These are phyloP conservation scores for Ellobium chinense DNA, from an alignment of 2,888 invertebrate species.

Conservation along the genomic window DNA sequence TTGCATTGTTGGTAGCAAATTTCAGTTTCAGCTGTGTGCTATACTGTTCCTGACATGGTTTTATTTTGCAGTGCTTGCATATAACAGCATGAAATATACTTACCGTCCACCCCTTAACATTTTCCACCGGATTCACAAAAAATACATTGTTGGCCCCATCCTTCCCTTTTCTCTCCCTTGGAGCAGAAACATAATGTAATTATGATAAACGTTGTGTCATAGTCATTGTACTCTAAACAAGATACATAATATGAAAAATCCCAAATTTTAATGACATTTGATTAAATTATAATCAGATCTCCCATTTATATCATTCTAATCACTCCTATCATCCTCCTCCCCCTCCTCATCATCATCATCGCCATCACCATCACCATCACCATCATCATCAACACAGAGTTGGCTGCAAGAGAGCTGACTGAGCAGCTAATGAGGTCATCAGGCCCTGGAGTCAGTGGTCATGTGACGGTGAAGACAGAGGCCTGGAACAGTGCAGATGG, in stretches of 20 bases:
- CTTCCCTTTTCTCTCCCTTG: too few relatives aligned
- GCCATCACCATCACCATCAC: constrained; percentile 17
- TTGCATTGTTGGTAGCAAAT: too few relatives aligned
- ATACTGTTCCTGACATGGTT: too few relatives aligned
- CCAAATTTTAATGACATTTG: too few relatives aligned
- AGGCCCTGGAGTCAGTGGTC: constrained; percentile 64
- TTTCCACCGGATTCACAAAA: background rate
- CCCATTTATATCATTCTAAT: background rate
- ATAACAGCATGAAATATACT: background rate
- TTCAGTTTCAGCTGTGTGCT: too few relatives aligned
- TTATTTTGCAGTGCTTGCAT: background rate
- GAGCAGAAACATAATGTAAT: too few relatives aligned
- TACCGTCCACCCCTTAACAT: background rate
- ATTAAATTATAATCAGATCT: too few relatives aligned
- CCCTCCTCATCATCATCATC: constrained; percentile 7
- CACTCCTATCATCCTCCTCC: background rate
- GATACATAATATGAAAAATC: too few relatives aligned
- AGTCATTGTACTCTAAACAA: too few relatives aligned
- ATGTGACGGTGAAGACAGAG: constrained; percentile 71
- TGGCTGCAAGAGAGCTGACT: constrained; percentile 62
- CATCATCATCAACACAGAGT: constrained; percentile 54
- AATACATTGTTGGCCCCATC: too few relatives aligned
- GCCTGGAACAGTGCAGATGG: constrained; percentile 74
- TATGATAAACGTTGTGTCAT: too few relatives aligned
- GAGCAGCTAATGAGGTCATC: constrained; percentile 62